These are phyloP conservation scores for Bombyx huttoni DNA, from an alignment of 2,888 invertebrate species.

Conservation along the genomic window DNA sequence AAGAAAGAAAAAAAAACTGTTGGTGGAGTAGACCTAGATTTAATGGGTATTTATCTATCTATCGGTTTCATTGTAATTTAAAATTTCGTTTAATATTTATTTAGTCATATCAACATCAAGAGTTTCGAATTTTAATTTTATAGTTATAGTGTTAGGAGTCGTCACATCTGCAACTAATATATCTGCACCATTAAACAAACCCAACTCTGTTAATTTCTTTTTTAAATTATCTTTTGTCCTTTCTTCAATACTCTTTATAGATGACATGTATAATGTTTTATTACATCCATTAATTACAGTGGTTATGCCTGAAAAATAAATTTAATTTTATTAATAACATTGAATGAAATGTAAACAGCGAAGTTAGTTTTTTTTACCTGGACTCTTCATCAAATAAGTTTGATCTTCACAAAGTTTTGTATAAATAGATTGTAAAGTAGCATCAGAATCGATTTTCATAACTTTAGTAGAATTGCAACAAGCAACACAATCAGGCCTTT, in stretches of 20 bases:
- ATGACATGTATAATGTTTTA: constrained; percentile 94
- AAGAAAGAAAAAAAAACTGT: too few relatives aligned
- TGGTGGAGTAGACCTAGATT: too few relatives aligned
- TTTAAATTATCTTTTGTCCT: constrained; percentile 90
- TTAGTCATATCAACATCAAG: constrained; percentile 64
- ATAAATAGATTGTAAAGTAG: constrained; percentile 85
- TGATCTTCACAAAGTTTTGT: constrained; percentile 82
- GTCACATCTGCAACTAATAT: constrained; percentile 94
- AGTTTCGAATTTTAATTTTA: constrained; percentile 79
- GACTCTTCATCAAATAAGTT: constrained; percentile 92
- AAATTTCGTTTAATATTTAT: constrained; percentile 8
- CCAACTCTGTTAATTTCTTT: constrained; percentile 88
- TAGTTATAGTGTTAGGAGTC: constrained; percentile 85
- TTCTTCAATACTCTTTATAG: constrained; percentile 92
- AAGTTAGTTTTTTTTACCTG: constrained; percentile 57
- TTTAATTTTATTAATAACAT: neutral
- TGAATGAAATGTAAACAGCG: neutral
- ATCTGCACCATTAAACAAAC: constrained; percentile 86
- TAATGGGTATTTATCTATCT: too few relatives aligned
- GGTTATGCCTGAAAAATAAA: constrained; percentile 75
- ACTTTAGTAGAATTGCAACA: constrained; percentile 83
- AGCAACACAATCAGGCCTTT: constrained; percentile 87
- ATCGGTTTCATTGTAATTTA: too few relatives aligned
- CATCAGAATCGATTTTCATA: constrained; percentile 71
- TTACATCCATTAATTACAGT: constrained; percentile 86